Percentiles rank a stretch among this genome's conserved stretches.
Conservation (phyloP, 2,888 invertebrate species). For the Morinoia aosen region DNA sequence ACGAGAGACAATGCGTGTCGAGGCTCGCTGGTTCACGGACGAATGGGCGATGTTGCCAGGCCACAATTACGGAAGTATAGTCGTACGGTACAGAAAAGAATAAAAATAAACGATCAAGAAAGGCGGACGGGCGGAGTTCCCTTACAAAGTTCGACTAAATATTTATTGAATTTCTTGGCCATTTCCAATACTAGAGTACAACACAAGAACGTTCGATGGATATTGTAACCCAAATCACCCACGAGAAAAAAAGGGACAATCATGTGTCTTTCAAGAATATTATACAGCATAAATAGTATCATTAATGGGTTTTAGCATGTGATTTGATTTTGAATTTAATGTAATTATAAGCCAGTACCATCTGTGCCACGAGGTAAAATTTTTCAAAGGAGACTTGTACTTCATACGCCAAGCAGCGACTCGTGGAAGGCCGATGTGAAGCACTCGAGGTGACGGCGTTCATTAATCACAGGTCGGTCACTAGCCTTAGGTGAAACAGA, state of each 20-base stretch:
- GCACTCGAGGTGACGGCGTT: neutral
- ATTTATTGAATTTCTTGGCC: no score
- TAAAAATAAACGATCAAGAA: no score
- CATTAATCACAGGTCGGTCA: neutral
- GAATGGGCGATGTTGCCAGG: no score
- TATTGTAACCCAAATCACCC: neutral
- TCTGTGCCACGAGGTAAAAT: neutral
- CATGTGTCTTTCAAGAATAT: neutral
- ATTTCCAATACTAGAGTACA: neutral
- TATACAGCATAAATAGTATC: neutral
- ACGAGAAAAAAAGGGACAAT: neutral
- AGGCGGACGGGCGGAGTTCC: no score
- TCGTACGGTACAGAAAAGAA: no score
- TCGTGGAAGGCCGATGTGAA: neutral
- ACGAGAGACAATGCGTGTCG: no score
- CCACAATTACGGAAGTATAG: no score
- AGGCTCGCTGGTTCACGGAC: no score
- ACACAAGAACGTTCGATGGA: neutral
- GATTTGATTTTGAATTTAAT: neutral
- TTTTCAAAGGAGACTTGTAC: neutral
- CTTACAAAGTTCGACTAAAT: no score
- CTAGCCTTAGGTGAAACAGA: neutral
- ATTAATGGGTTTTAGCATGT: neutral
- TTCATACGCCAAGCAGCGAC: neutral
- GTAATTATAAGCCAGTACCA: neutral